phyloP scores from a whole-genome alignment of 1,140 invertebrate species.

The Sesamia nonagrioides region DNA sequence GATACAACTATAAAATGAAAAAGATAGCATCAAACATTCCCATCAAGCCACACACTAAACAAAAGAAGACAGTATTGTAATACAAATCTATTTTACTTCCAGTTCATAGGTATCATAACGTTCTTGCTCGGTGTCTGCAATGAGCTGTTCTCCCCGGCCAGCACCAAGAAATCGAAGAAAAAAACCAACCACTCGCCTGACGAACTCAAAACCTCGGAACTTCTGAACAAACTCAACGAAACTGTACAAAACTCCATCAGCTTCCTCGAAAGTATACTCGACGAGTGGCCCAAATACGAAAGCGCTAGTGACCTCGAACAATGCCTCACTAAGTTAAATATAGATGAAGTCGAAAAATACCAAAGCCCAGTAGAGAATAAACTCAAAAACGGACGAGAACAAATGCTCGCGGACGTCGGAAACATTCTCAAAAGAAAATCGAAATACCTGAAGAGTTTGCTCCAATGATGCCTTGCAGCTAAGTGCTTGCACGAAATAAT shows the following conservation, averaged over 20 bases:
- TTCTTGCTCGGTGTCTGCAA: conserved; percentile 78
- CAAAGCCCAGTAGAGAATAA: conserved; percentile 69
- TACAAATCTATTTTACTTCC: conserved; percentile 45
- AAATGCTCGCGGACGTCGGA: conserved; percentile 70
- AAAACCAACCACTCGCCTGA: conserved; percentile 77
- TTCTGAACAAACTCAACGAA: conserved; percentile 73
- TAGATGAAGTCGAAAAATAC: conserved; percentile 64
- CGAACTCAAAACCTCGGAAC: conserved; percentile 67
- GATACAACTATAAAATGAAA: too few species aligned
- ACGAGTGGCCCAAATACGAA: conserved; percentile 70
- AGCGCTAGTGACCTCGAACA: conserved; percentile 64
- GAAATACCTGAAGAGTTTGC: conserved; percentile 75
- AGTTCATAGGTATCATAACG: conserved; percentile 79
- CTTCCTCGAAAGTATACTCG: conserved; percentile 70
- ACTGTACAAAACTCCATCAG: conserved; percentile 66
- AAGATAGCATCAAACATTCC: too few species aligned
- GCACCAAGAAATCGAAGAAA: conserved; percentile 77
- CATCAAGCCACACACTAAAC: background rate
- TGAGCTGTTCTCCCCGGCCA: conserved; percentile 68
- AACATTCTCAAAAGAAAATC: conserved; percentile 77
- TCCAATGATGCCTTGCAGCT: conserved; percentile 58
- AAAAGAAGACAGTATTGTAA: background rate
- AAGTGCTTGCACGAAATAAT: conserved; percentile 48
- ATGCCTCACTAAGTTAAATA: conserved; percentile 61
- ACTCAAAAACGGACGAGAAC: conserved; percentile 68